Conservation (phyloP, 2,113 vertebrate species). For the Hyperoodon ampullatus region DNA sequence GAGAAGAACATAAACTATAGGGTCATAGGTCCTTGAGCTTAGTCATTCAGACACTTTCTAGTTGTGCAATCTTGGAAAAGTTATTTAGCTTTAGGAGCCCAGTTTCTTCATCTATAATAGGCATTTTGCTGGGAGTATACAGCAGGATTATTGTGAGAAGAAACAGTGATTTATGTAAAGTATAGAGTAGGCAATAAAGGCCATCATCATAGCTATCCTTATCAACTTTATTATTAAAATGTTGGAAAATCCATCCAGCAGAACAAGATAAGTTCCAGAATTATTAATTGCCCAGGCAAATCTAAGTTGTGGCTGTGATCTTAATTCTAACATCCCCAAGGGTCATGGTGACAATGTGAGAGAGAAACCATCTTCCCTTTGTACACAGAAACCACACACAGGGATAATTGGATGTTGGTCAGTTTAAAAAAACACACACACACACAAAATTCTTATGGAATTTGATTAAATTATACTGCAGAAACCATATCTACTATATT, state of each 20-base stretch:
- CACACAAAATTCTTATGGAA: constrained; percentile 30
- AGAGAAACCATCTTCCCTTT: constrained; percentile 47
- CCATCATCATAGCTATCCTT: constrained; percentile 31
- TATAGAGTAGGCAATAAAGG: not conserved
- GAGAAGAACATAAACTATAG: not conserved
- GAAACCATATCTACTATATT: constrained; percentile 48
- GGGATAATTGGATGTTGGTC: constrained; percentile 77
- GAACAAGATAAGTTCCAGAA: constrained; percentile 33
- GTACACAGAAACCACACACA: constrained; percentile 62
- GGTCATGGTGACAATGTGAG: not conserved
- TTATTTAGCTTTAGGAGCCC: not conserved
- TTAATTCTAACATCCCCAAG: constrained; percentile 55
- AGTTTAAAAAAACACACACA: constrained; percentile 23
- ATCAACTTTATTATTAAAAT: constrained; percentile 61
- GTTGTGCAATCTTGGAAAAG: not conserved
- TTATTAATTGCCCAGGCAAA: constrained; percentile 59
- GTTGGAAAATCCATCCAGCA: constrained; percentile 39
- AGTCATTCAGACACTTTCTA: not conserved
- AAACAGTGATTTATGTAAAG: not conserved
- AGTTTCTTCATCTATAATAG: constrained; percentile 26
- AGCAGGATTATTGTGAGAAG: not conserved
- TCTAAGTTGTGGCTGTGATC: constrained; percentile 30
- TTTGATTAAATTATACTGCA: constrained; percentile 70
- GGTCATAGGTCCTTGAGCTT: not conserved
- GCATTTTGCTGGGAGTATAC: not conserved